phyloP scores from a whole-genome alignment of 2,888 invertebrate species.

The Homarus gammarus region DNA sequence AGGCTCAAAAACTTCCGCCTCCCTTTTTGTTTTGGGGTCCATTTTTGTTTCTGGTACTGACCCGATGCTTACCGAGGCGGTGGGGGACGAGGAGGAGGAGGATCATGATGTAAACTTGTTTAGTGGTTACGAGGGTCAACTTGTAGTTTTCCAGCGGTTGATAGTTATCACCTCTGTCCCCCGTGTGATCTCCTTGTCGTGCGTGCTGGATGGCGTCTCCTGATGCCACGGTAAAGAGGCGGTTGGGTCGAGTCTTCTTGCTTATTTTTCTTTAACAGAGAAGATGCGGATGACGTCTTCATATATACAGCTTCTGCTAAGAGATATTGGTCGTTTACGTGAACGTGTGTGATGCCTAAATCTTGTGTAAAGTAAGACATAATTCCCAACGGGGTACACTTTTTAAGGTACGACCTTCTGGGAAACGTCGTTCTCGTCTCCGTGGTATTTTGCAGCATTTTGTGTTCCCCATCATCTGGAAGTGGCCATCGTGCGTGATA shows the following conservation, averaged over 20 bases:
- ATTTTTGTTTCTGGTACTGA: conserved; percentile 63
- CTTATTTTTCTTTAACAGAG: conserved; percentile 40
- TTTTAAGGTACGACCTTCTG: conserved; percentile 44
- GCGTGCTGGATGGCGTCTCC: conserved; percentile 13
- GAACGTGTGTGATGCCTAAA: conserved; percentile 54
- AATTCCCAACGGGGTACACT: conserved; percentile 48
- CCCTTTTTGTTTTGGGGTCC: conserved; percentile 26
- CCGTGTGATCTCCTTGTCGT: conserved; percentile 44
- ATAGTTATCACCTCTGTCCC: conserved; percentile 68
- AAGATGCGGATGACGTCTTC: conserved; percentile 37
- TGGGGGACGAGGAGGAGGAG: conserved; percentile 23
- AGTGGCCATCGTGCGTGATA: conserved; percentile 68
- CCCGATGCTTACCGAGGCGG: conserved; percentile 35
- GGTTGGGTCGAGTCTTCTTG: conserved; percentile 9
- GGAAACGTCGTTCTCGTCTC: conserved; percentile 32
- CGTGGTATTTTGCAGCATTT: conserved; percentile 57
- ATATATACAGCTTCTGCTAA: conserved; percentile 41
- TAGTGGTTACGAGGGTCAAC: conserved; percentile 71
- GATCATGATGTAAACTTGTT: conserved; percentile 64
- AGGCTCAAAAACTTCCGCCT: conserved; percentile 58
- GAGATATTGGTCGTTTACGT: conserved; percentile 51
- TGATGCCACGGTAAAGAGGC: not conserved
- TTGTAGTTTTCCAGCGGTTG: conserved; percentile 57
- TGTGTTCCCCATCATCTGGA: conserved; percentile 67
- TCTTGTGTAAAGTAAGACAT: conserved; percentile 55